Base-by-base conservation (phyloP, 2,888 invertebrate species). In the Lottia scabra region DNA sequence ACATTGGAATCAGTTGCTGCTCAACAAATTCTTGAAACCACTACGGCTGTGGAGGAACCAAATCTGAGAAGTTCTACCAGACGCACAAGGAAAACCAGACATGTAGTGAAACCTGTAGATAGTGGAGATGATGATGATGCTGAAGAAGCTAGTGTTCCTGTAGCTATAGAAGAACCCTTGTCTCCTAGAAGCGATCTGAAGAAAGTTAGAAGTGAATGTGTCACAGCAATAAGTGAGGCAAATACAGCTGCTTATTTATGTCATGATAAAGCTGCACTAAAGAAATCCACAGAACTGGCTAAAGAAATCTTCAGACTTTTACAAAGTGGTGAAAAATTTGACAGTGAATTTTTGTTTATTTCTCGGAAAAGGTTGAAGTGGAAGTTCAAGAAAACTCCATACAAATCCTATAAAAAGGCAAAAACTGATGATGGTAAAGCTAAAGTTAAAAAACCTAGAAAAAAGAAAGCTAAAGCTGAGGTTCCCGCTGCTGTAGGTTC, bases 261-360 rank as follows among this genome's bases (percentile, higher is more conserved):
- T 23, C 56, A 56, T 56, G 56, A 56, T 56, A 0, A 1, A 56
- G 56, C n/a, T 19, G n/a, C 23, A 10, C 56, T 56, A 3, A 16
- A 56, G 19, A 56, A 56, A 13, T n/a, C 56, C 23, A 56, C 56
- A n/a, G 56, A 56, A 19, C n/a, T 56, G 56, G 56, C 56, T 6
- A 56, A 56, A 15, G 56, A 56, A 56, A 56, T 56, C n/a, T 56
- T n/a, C n/a, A 56, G 56, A 56, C n/a, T 56, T n/a, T 10, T 56
- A 56, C 56, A 23, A 56, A 23, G 56, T 56, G 56, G 56, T 56
- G 16, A n/a, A 8, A 56, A 19, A 19, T n/a, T 16, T 56, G 56
- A 56, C 16, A 23, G 56, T 23, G 23, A 8, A 56, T 56, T 56
- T n/a, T 23, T 56, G 8, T 23, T 56, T 10, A 56, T 19, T 56